Evolutionary conservation across 2,888 invertebrate species (phyloP).

Genomic region (Hipparchia semele): DNA sequence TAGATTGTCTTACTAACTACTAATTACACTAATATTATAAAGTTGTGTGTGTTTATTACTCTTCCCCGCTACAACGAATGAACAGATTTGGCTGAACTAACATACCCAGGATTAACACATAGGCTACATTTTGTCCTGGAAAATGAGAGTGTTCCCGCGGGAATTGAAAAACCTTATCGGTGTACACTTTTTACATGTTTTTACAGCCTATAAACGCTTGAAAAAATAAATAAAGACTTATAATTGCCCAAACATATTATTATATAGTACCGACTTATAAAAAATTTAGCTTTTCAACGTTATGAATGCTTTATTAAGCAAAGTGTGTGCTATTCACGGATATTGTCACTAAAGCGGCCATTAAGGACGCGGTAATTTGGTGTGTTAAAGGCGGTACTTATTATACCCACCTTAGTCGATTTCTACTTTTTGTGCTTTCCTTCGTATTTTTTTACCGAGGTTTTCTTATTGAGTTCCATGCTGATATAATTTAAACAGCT

Average conservation of each 20-base stretch:
- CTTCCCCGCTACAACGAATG: no score
- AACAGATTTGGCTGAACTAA: no score
- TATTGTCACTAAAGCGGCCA: conserved; percentile 19
- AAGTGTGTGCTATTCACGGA: conserved; percentile 4
- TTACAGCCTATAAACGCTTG: not conserved
- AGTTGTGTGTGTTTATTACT: no score
- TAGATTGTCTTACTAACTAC: no score
- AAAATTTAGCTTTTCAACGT: conserved; percentile 1
- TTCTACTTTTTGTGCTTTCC: conserved; percentile 7
- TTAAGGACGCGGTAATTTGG: conserved; percentile 16
- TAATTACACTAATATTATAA: no score
- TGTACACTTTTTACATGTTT: not conserved
- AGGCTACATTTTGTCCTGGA: no score
- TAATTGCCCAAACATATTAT: not conserved
- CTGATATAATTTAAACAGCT: conserved; percentile 4
- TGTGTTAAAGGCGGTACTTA: conserved; percentile 11
- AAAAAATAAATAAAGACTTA: not conserved
- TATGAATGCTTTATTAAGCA: conserved; percentile 18
- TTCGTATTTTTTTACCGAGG: not conserved
- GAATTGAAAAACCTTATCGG: no score
- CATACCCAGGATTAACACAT: no score
- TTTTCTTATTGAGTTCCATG: not conserved
- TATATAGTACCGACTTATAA: not conserved
- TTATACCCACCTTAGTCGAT: not conserved
- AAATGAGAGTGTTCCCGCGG: no score